Evolutionary conservation across 1,140 invertebrate species (phyloP).

Genomic region (Ips typographus): DNA sequence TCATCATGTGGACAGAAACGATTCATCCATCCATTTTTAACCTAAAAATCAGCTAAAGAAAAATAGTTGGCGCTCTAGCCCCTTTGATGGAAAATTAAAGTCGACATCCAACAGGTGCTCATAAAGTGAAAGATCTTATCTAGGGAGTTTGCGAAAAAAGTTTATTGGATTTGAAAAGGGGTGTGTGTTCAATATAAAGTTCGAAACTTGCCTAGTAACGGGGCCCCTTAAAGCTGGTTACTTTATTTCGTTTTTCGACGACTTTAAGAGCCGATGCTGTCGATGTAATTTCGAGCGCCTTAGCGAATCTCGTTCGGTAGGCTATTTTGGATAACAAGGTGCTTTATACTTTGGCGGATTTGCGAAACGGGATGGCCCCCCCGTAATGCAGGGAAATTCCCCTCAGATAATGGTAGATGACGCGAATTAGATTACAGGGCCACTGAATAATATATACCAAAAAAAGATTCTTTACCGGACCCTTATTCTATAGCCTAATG

Average conservation of each 20-base stretch:
- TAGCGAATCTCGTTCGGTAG: slow-evolving; percentile 17
- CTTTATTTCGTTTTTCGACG: slow-evolving; percentile 17
- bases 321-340: slow-evolving; percentile 23
- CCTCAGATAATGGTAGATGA: neutral
- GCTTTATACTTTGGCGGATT: slow-evolving; percentile 18
- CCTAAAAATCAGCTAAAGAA: too few species aligned
- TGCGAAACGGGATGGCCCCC: slow-evolving; percentile 8
- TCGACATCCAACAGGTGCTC: slow-evolving; percentile 2
- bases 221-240: slow-evolving; percentile 9
- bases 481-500: too few species aligned
- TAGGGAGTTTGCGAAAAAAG: slow-evolving; percentile 8
- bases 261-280: slow-evolving; percentile 19
- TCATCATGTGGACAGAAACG: too few species aligned
- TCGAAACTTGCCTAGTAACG: slow-evolving; percentile 22
- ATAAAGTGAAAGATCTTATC: slow-evolving; percentile 22
- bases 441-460: too few species aligned
- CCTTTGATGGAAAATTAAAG: too few species aligned
- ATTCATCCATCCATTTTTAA: too few species aligned
- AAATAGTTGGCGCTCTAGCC: too few species aligned
- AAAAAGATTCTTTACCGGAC: too few species aligned
- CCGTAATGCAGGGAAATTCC: slow-evolving; percentile 1
- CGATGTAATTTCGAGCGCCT: slow-evolving; percentile 20
- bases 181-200: slow-evolving; percentile 12
- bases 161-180: slow-evolving; percentile 19
- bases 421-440: too few species aligned